Conservation (phyloP, 1,140 invertebrate species). For the Kradibia gibbosae region DNA sequence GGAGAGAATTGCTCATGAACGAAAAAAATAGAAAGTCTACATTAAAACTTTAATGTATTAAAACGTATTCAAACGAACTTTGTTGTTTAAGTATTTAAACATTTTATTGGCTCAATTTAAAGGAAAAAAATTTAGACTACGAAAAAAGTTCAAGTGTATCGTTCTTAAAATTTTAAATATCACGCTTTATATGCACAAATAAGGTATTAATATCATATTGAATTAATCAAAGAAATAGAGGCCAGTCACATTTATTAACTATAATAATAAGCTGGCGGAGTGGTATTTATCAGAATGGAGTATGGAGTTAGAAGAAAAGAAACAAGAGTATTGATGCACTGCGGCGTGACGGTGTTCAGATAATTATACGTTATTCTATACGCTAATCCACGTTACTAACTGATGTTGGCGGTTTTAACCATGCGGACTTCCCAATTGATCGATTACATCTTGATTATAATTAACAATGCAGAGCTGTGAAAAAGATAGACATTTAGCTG, state of each 20-base stretch:
- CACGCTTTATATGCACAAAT: too few relatives aligned
- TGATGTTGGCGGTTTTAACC: constrained; percentile 27
- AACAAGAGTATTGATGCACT: not conserved
- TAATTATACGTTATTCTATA: constrained; percentile 27
- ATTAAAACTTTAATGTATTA: too few relatives aligned
- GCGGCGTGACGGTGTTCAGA: constrained; percentile 4
- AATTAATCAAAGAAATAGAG: not conserved
- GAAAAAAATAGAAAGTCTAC: too few relatives aligned
- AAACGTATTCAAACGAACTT: too few relatives aligned
- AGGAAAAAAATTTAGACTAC: too few relatives aligned
- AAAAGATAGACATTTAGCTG: not conserved
- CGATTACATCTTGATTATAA: not conserved
- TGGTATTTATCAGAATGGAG: not conserved
- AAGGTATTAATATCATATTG: not conserved
- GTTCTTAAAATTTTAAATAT: too few relatives aligned
- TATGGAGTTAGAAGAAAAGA: not conserved
- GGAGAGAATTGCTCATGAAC: too few relatives aligned
- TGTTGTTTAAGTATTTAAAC: too few relatives aligned
- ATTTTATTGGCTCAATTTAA: too few relatives aligned
- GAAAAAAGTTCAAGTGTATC: too few relatives aligned
- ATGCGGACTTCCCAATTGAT: constrained; percentile 29
- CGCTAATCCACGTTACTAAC: constrained; percentile 32
- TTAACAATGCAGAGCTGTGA: not conserved
- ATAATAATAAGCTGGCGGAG: not conserved
- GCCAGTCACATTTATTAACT: not conserved